A percentile compares a stretch with the other conserved stretches of the same genome.
phyloP scores from a whole-genome alignment of 2,888 invertebrate genomes.

The Eubasilissa splendida region DNA sequence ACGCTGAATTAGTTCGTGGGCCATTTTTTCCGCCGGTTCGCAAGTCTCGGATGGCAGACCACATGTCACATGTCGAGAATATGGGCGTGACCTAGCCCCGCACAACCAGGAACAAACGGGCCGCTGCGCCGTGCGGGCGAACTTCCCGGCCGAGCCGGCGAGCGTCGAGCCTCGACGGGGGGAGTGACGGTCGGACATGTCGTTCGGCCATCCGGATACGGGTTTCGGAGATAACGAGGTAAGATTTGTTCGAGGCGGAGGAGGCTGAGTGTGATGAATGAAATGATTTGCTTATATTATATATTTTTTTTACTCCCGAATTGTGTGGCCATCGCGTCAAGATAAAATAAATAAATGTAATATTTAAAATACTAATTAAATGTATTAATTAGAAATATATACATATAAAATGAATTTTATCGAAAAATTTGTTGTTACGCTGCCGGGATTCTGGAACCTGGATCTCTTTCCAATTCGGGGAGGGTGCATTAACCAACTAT shows the following conservation, averaged over 20 bases:
- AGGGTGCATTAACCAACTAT: too few relatives aligned
- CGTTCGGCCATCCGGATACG: not conserved
- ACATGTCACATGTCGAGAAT: slow-evolving; percentile 3
- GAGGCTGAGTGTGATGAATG: slow-evolving; percentile 8
- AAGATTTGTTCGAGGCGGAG: not conserved
- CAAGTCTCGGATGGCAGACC: not conserved
- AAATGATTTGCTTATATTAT: slow-evolving; percentile 16
- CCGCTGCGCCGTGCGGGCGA: slow-evolving; percentile 3
- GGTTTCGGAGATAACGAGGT: slow-evolving; percentile 13
- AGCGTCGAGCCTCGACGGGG: not conserved
- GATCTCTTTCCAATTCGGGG: too few relatives aligned
- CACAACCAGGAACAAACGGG: not conserved
- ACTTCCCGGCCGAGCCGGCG: not conserved
- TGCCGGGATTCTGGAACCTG: too few relatives aligned
- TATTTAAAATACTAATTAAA: too few relatives aligned
- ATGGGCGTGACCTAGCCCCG: not conserved
- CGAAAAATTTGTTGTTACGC: too few relatives aligned
- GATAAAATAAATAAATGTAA: not conserved
- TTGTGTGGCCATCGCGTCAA: not conserved
- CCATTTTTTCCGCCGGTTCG: slow-evolving; percentile 1
- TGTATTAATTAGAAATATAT: too few relatives aligned
- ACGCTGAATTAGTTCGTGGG: not conserved
- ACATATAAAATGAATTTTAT: too few relatives aligned
- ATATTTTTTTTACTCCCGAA: not conserved
- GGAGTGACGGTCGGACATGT: not conserved